Evolutionary conservation across 2,113 vertebrate species (phyloP).

Genomic region (Brachyhypopomus occidentalis): DNA sequence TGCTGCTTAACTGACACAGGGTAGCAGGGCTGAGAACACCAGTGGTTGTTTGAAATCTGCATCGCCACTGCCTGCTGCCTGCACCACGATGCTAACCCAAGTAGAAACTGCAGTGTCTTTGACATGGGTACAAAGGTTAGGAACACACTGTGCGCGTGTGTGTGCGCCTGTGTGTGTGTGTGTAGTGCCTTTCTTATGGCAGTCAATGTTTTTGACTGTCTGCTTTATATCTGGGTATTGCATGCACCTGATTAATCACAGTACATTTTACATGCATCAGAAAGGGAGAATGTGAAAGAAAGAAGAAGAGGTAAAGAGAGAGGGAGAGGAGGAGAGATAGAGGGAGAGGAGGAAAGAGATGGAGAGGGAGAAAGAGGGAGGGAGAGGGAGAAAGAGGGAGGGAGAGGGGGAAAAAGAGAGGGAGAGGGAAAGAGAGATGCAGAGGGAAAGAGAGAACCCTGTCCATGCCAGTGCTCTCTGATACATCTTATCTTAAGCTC

Average conservation of each 20-base stretch:
- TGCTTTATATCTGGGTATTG: slow-evolving; percentile 8
- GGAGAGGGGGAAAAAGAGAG: not conserved
- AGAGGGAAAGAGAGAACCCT: not conserved
- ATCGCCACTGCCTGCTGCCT: slow-evolving; percentile 1
- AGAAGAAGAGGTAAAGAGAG: not conserved
- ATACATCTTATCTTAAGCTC: not conserved
- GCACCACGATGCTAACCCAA: not conserved
- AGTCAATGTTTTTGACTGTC: not conserved
- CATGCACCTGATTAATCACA: slow-evolving; percentile 3
- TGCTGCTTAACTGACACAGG: not conserved
- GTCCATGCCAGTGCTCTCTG: not conserved
- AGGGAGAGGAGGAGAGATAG: not conserved
- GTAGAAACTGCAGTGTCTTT: slow-evolving; percentile 17
- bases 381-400: not conserved
- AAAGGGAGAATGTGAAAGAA: not conserved
- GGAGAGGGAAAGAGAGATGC: not conserved
- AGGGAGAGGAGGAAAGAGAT: not conserved
- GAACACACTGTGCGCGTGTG: slow-evolving; percentile 13
- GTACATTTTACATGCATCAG: slow-evolving; percentile 26
- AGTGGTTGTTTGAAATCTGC: slow-evolving; percentile 1
- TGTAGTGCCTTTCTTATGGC: not conserved
- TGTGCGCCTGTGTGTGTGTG: slow-evolving; percentile 36
- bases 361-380: not conserved
- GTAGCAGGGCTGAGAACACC: not conserved
- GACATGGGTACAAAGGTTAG: not conserved